Conservation (phyloP, 2,888 invertebrate genomes). For the Hirtodrosophila trivittata region DNA sequence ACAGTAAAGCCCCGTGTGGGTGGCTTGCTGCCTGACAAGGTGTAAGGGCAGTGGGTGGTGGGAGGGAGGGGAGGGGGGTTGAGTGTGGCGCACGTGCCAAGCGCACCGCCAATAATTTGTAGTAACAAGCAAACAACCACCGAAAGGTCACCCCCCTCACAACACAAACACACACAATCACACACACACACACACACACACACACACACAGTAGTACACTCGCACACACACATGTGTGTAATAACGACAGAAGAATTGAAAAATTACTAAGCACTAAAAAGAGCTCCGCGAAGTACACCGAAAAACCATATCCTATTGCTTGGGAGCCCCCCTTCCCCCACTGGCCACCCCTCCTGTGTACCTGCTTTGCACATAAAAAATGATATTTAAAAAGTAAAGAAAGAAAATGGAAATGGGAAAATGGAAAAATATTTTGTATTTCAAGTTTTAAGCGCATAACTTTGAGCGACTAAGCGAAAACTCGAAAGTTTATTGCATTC, state of each 20-base stretch:
- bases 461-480: slow-evolving; percentile 33
- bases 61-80: background rate
- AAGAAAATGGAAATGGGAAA: background rate
- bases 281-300: slow-evolving; percentile 1
- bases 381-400: slow-evolving; percentile 25
- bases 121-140: slow-evolving; percentile 74
- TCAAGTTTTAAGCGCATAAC: slow-evolving; percentile 50
- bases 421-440: slow-evolving; percentile 35
- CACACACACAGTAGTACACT: slow-evolving; percentile 7
- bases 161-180: slow-evolving; percentile 16
- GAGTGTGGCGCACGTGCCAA: slow-evolving; percentile 63
- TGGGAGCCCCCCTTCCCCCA: background rate
- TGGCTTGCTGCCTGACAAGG: slow-evolving; percentile 1
- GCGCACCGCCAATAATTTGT: slow-evolving; percentile 74
- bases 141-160: slow-evolving; percentile 20
- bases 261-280: background rate
- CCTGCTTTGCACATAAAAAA: slow-evolving; percentile 10
- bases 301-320: too few species aligned
- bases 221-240: slow-evolving; percentile 16
- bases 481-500: slow-evolving; percentile 70
- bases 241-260: slow-evolving; percentile 17
- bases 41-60: background rate
- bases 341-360: background rate
- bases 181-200: slow-evolving; percentile 4
- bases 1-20: slow-evolving; percentile 59